Conservation (phyloP, 2,888 invertebrate species). For the Penaeus monodon region DNA sequence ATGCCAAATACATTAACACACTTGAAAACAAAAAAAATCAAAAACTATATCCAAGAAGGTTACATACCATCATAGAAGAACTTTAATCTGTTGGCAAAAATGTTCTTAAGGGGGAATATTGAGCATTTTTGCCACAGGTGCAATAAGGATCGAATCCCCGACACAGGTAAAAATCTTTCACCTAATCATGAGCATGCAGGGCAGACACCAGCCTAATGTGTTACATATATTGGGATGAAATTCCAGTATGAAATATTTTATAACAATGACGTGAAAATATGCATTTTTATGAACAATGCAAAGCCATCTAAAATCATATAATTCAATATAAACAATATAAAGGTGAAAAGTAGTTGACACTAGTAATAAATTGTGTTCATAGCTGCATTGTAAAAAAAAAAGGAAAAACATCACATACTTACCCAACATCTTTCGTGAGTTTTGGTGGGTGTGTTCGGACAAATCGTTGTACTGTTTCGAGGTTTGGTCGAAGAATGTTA, state of each 20-base stretch:
- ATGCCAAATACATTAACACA: neutral
- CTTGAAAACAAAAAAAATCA: neutral
- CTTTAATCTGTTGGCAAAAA: constrained; percentile 91
- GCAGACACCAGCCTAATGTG: constrained; percentile 82
- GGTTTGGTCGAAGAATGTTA: constrained; percentile 85
- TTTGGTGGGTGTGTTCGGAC: constrained; percentile 80
- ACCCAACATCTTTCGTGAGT: constrained; percentile 86
- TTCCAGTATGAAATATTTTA: too few species aligned
- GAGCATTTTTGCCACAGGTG: constrained; percentile 85
- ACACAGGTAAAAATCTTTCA: constrained; percentile 92
- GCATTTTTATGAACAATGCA: neutral
- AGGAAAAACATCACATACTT: constrained; percentile 42
- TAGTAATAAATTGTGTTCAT: too few species aligned
- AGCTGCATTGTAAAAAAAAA: neutral
- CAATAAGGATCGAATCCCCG: constrained; percentile 94
- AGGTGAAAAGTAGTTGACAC: too few species aligned
- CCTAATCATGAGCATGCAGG: constrained; percentile 81
- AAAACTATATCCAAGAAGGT: neutral
- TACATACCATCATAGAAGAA: constrained; percentile 85
- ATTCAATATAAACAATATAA: neutral
- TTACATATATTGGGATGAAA: constrained; percentile 55
- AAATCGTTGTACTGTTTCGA: constrained; percentile 84
- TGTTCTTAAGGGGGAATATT: constrained; percentile 82
- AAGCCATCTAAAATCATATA: neutral
- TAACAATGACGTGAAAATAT: too few species aligned